Evolutionary conservation across 2,888 invertebrate species (phyloP), one percentile per base, ranked within the genome.

Genomic region (Ectobius pallidus): DNA sequence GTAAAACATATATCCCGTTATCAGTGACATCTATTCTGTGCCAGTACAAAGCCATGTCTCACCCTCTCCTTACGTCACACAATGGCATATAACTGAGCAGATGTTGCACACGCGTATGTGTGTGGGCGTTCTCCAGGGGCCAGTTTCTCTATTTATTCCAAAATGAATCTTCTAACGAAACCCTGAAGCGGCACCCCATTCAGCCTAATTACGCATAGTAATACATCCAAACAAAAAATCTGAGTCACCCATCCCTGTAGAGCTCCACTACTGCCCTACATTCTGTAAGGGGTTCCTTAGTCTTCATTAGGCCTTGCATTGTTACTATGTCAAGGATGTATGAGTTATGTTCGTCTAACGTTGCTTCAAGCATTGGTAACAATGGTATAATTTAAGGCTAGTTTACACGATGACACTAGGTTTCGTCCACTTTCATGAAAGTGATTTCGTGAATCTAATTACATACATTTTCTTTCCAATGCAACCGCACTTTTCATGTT

Each of bases 51-150:
- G 52, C 52, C 20, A 52, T 52, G 22, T 52, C 18, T 52, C 25
- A 20, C 20, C 25, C 52, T 25, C 52, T 20, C 20, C 46, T 46
- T 46, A 7, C 18, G 18, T 18, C 20, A 22, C 25, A 52, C 52
- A 52, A 52, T 52, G 25, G 25, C 52, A 52, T 9, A 52, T 9
- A n/a, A n/a, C n/a, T n/a, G 2, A 52, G 52, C 52, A 52, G 52
- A 52, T 52, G 52, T 20, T 14, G 25, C 25, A 25, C n/a, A n/a
- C n/a, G n/a, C n/a, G n/a, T n/a, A n/a, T 14, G 52, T 14, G 52
- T 52, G 52, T 52, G 52, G 52, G 52, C 52, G 52, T 52, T 52
- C 52, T 52, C 52, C 20, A 14, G 52, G 52, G 52, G 52, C 52
- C 25, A 52, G 52, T 52, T 52, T 25, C 22, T 52, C 22, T 22